Base-by-base conservation (phyloP, 1,140 invertebrate species). In the Drosophila pseudoananassae region DNA sequence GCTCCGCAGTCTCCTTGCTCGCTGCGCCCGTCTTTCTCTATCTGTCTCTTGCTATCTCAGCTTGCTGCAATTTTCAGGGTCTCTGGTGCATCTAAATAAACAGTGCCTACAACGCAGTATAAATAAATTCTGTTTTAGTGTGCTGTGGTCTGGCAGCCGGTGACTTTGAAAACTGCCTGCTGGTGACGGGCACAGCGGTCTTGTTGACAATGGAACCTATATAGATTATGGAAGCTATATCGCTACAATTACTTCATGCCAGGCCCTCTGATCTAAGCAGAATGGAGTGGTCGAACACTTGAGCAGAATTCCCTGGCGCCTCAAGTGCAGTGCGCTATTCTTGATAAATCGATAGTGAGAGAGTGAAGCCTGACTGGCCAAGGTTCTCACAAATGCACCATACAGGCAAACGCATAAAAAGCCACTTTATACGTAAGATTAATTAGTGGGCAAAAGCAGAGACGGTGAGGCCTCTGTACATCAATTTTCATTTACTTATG, bases 81-180 rank as follows among this genome's bases (percentile, higher is more conserved):
- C 82, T 60, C 53, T 61, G 60, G 80, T 79, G 80, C 65, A 83
- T 84, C 80, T 83, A 80, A 80, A 84, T 84, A 69, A 84, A 84
- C 72, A 65, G 31, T 43, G 40, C 33, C n/a, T 78, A 27, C 20
- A 50, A 36, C 20, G 47, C 51, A 57, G 43, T 78, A 52, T 59
- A 61, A 50, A 78, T 54, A 38, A 27, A 58, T 71, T 59, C 20
- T 66, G 68, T 46, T 64, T 60, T 46, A 66, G 76, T 58, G 51
- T 58, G 61, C 47, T 74, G 27, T 75, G 40, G 71, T 57, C 38
- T 63, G 43, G 50, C 45, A 29, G 12, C 36, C 55, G 66, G 43
- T 40, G 49, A 70, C 64, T 70, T 33, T 61, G 50, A 72, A 31
- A 66, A 50, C 46, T 56, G 45, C 45, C 31, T 65, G 56, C 64